Evolutionary conservation across 2,888 invertebrate species (phyloP), one percentile per base, ranked within the genome.

Genomic region (Orgyia antiqua): DNA sequence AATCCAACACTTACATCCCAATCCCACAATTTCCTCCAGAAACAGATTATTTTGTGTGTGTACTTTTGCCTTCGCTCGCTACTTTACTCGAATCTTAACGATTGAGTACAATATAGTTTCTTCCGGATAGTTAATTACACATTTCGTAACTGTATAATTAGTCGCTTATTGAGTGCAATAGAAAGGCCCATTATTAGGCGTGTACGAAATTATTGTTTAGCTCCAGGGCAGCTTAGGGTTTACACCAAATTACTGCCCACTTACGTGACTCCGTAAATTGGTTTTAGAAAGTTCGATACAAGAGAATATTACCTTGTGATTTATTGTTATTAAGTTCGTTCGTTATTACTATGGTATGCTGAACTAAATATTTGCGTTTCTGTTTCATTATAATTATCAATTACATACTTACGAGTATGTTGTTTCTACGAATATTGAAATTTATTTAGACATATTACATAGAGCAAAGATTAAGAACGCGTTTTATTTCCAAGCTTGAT

Each of bases 101-200:
- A n/a, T n/a, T n/a, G n/a, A n/a, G n/a, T n/a, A n/a, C n/a, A 44
- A 52, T 39, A 55, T 52, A 64, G 55, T 67, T 61, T 67, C 57
- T 49, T 49, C 48, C 36, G 37, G 34, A 54, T 51, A 35, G 38
- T 40, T 45, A 24, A 57, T 58, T 59, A 52, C 53, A 39, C 40
- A 49, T 68, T 59, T 58, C 61, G 55, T 51, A 55, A 60, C 50
- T 49, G 52, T 52, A 53, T 69, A 70, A 67, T 70, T 65, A 64
- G 51, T 57, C 45, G 42, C 51, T 53, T 52, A 61, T 58, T 55
- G 57, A 49, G n/a, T n/a, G 45, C 41, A 10, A 7, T 39, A 52
- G 56, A 26, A 36, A 42, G 41, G 36, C 33, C 41, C 38, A 37
- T 46, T n/a, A n/a, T n/a, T 39, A 55, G 49, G 51, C 56, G 45